Conservation (phyloP, 30 jellyfish, hydroid and myxozoan genomes). For the Aurelia coerulea region DNA sequence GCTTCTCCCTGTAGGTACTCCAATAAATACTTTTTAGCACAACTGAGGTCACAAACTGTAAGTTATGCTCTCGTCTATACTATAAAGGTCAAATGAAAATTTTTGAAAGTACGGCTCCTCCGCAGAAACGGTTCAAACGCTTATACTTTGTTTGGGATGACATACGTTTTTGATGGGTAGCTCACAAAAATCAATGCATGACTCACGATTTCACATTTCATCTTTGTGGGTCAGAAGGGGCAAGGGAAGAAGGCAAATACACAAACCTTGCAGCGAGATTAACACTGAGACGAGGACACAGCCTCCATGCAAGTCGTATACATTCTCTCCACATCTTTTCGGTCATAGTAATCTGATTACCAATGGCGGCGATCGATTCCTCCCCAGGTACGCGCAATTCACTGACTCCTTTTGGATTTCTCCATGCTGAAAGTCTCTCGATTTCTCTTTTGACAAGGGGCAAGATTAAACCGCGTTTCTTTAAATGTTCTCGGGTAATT, state of each 20-base stretch:
- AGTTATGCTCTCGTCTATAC: too few species aligned
- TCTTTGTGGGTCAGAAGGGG: not conserved
- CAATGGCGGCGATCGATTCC: conserved; percentile 86
- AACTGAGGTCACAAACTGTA: too few species aligned
- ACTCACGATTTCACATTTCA: too few species aligned
- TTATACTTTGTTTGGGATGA: too few species aligned
- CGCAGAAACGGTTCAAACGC: too few species aligned
- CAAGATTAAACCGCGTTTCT: conserved; percentile 82
- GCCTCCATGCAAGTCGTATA: conserved; percentile 89
- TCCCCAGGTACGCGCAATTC: conserved; percentile 82
- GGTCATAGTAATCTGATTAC: conserved; percentile 80
- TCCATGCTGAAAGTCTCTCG: conserved; percentile 95
- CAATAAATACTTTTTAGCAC: too few species aligned
- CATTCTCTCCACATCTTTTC: conserved; percentile 98
- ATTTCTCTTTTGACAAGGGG: conserved; percentile 90
- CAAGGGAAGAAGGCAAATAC: not conserved
- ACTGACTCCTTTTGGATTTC: conserved; percentile 84
- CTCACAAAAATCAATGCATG: too few species aligned
- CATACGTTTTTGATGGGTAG: too few species aligned
- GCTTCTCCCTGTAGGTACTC: too few species aligned
- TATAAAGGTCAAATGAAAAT: too few species aligned
- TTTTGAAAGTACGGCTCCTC: too few species aligned
- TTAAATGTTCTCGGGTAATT: conserved; percentile 84
- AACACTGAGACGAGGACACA: conserved; percentile 90
- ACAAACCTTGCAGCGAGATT: conserved; percentile 83